Conservation (phyloP, 2,113 vertebrate genomes). For the Muntiacus muntjak region DNA sequence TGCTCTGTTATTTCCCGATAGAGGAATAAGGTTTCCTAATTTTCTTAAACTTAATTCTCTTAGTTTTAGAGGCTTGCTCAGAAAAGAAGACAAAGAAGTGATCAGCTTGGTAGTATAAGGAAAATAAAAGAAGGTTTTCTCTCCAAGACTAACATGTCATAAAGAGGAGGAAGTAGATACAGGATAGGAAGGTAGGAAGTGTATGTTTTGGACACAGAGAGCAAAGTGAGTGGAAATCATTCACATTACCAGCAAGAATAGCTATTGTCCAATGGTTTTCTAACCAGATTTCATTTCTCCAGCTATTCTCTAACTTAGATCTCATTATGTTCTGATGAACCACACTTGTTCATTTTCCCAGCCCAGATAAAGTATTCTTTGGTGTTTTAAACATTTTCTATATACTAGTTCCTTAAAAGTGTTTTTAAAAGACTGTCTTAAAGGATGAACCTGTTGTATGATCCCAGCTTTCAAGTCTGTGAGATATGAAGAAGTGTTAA, state of each 20-base stretch:
- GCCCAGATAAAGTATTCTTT: background rate
- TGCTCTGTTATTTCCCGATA: background rate
- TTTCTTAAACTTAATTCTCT: background rate
- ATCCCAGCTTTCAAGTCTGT: background rate
- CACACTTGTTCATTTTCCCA: background rate
- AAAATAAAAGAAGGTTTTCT: background rate
- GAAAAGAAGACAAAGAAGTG: background rate
- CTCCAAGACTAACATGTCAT: background rate
- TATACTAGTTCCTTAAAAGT: background rate
- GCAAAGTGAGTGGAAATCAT: background rate
- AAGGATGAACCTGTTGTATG: background rate
- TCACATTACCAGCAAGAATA: background rate
- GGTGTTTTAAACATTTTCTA: background rate
- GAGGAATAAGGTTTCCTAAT: background rate
- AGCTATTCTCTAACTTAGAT: background rate
- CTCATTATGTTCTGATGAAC: background rate
- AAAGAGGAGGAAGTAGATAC: background rate
- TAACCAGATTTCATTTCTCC: background rate
- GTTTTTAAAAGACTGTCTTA: background rate
- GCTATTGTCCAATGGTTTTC: background rate
- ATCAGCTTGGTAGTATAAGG: background rate
- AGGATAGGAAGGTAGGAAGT: background rate
- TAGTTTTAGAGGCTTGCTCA: background rate
- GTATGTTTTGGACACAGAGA: background rate
- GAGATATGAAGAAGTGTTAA: slow-evolving; percentile 32